Base-by-base conservation (phyloP, 2,113 vertebrate species). In the Phoxinus phoxinus region DNA sequence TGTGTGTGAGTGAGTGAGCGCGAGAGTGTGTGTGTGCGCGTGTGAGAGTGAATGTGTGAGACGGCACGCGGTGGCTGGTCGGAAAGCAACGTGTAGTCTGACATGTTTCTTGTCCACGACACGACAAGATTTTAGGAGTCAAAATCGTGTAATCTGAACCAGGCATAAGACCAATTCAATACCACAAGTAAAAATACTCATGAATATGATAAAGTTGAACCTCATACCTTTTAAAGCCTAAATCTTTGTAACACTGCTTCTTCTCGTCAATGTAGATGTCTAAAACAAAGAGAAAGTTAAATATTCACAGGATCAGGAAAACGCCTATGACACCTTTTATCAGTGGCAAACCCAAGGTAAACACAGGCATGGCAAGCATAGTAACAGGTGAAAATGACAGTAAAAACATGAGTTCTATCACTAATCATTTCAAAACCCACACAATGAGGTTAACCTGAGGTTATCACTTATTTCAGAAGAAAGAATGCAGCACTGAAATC, bases 201-300 rank as follows among this genome's bases (percentile, higher is more conserved):
- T 78, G 44, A 32, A 77, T 44, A 17, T 15, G 9, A n/a, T 17
- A 2, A 48, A 12, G 17, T 79, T 79, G 6, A 23, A 56, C n/a
- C 85, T 48, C 41, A 30, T 72, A 96, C 95, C 95, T 93, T 93
- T 95, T 97, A 81, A 96, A 97, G 69, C 94, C 94, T 72, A 96
- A 90, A 84, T 96, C 95, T 82, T 93, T 95, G 91, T 96, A 96
- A 86, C 90, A 91, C 89, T 94, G 93, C 90, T 96, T 97, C 58
- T 94, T 92, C 83, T 96, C 94, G 58, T 96, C 96, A 74, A 97
- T 88, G 63, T 94, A 96, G 84, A 97, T 88, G 11, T 95, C 96
- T 97, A 19, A 81, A 86, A 48, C 19, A 80, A 72, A 51, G 53
- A 35, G 17, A 58, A 73, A 51, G 73, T 32, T 53, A 59, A 41